A percentile compares a stretch with the other conserved stretches of the same genome.
Conservation (phyloP, 2,888 invertebrate species). For the Subacronicta megacephala region DNA sequence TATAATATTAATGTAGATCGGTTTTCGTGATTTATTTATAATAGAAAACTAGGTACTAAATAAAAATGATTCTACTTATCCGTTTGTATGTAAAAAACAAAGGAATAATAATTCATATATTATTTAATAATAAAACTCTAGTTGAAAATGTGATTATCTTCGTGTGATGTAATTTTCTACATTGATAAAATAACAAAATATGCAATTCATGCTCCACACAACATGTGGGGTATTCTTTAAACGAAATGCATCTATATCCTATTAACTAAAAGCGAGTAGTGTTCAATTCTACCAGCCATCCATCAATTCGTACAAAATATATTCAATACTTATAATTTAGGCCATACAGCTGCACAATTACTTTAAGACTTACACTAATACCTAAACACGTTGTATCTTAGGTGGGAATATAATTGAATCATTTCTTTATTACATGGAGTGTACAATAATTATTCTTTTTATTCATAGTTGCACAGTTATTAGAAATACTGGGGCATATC, state of each 20-base stretch:
- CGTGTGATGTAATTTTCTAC: conserved; percentile 44
- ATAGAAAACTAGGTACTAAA: conserved; percentile 7
- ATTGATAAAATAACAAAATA: conserved; percentile 7
- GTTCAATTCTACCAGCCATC: conserved; percentile 37
- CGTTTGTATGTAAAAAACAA: conserved; percentile 26
- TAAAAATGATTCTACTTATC: conserved; percentile 10
- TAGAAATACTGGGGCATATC: no score
- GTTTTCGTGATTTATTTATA: conserved; percentile 25
- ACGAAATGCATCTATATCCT: conserved; percentile 36
- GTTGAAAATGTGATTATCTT: conserved; percentile 44
- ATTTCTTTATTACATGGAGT: conserved; percentile 18
- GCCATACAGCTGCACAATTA: conserved; percentile 48
- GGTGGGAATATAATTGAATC: conserved; percentile 60
- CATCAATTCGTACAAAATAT: conserved; percentile 56
- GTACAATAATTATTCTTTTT: conserved; percentile 17
- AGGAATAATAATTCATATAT: conserved; percentile 15
- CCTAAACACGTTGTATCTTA: conserved; percentile 49
- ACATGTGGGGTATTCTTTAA: conserved; percentile 24
- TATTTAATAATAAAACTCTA: conserved; percentile 8
- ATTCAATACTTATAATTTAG: conserved; percentile 53
- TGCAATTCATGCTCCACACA: conserved; percentile 18
- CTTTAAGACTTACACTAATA: conserved; percentile 36
- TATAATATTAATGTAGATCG: conserved; percentile 18
- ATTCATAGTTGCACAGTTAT: conserved; percentile 12
- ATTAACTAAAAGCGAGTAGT: conserved; percentile 40